A percentile compares a stretch with the other conserved stretches of the same genome.
Conservation (phyloP, 2,888 invertebrate genomes). For the Rhamnusium bicolor region DNA sequence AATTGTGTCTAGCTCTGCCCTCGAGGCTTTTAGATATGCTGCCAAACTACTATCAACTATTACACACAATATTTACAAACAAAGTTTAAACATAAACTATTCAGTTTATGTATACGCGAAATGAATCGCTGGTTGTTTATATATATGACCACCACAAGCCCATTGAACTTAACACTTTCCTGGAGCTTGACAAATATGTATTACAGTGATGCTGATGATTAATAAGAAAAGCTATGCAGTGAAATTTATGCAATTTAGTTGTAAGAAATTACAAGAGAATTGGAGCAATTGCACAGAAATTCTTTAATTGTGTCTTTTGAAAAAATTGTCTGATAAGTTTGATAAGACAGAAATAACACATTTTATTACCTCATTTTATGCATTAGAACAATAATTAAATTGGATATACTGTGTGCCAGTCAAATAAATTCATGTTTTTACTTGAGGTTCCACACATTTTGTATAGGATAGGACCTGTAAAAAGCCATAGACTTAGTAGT, state of each 20-base stretch:
- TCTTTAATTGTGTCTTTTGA: too few species aligned
- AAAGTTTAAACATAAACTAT: background rate
- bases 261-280: background rate
- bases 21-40: background rate
- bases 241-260: background rate
- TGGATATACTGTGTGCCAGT: too few species aligned
- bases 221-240: background rate
- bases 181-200: background rate
- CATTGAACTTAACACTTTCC: conserved; percentile 10
- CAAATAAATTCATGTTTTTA: too few species aligned
- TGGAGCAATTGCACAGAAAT: background rate
- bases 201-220: background rate
- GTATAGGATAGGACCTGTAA: too few species aligned
- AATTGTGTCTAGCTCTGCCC: conserved; percentile 14
- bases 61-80: conserved; percentile 24
- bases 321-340: too few species aligned
- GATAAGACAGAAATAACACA: background rate
- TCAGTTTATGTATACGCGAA: background rate
- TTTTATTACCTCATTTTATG: too few species aligned
- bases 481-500: too few species aligned
- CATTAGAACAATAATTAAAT: too few species aligned
- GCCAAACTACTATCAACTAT: background rate
- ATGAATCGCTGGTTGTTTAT: conserved; percentile 2
- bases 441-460: too few species aligned
- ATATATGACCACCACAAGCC: background rate